phyloP scores from a whole-genome alignment of 2,797 vertebrate species.

The Sparus aurata region DNA sequence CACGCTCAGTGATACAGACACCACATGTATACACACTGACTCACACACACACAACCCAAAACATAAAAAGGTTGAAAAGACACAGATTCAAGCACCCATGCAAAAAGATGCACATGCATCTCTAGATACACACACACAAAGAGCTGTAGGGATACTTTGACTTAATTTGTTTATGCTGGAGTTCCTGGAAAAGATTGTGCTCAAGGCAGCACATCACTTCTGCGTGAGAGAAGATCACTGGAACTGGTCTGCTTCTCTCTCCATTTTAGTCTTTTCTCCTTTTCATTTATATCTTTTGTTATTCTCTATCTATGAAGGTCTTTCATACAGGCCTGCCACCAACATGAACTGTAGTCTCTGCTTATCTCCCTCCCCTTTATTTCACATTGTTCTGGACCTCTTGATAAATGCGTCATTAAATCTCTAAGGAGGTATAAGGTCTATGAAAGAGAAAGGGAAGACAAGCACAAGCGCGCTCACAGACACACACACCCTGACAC shows the following conservation, averaged over 20 bases:
- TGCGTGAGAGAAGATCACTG: slow-evolving; percentile 60
- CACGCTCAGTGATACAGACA: slow-evolving; percentile 11
- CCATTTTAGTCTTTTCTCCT: slow-evolving; percentile 23
- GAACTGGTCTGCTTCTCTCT: slow-evolving; percentile 35
- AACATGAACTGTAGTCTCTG: slow-evolving; percentile 3
- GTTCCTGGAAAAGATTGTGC: slow-evolving; percentile 72
- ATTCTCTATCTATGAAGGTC: slow-evolving; percentile 5
- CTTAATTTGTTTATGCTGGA: slow-evolving; percentile 75
- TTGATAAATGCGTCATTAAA: slow-evolving; percentile 41
- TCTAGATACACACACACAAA: slow-evolving; percentile 38
- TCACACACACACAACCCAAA: slow-evolving; percentile 19
- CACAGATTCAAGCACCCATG: slow-evolving; percentile 34
- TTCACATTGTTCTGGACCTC: slow-evolving; percentile 3
- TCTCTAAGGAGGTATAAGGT: slow-evolving; percentile 23
- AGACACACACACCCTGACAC: too few relatives aligned
- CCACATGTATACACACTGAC: slow-evolving; percentile 17
- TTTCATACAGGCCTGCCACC: slow-evolving; percentile 10
- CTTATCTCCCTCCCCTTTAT: slow-evolving; percentile 29
- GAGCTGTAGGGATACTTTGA: slow-evolving; percentile 68
- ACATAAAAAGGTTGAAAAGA: slow-evolving; percentile 27
- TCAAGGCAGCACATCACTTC: slow-evolving; percentile 67
- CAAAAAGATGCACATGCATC: slow-evolving; percentile 40
- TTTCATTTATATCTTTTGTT: slow-evolving; percentile 9
- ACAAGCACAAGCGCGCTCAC: not conserved
- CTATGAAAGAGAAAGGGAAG: not conserved